Evolutionary conservation across 2,888 invertebrate species (phyloP), one percentile per base, ranked within the genome.

Genomic region (Callosobruchus maculatus): DNA sequence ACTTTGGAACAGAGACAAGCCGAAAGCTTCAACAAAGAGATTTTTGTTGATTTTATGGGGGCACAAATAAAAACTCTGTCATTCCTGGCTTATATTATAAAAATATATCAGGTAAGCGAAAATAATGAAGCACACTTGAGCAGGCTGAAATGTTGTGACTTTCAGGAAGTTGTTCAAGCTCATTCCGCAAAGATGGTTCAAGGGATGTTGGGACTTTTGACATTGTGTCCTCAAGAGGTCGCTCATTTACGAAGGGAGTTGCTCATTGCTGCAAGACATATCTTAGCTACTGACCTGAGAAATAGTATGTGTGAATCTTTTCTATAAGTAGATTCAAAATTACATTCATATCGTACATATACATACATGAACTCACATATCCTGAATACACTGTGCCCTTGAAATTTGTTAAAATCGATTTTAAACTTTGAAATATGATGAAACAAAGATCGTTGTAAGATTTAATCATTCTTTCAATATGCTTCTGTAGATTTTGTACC

Each of bases 21-120:
- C 69, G 93, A 94, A 20, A 91, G 91, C 72, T 97, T 97, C 85
- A 97, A 97, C 88, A 97, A 96, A 84, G 98, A 98, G 88, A 94
- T 99, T n/a, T 97, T 97, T 88, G 98, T 98, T 0, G 99, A 99
- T 86, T 99, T 99, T 84, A 97, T 98, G 93, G 97, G 97, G 0
- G 98, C 98, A 0, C 99, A 99, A 89, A 97, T 99, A 74, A 99
- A 99, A 87, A 97, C 98, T 0, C 88, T 99, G 7, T 98, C 98
- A 0, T 99, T 99, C 85, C 88, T 99, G 74, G 99, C 98, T 0
- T 99, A 98, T 83, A 97, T 99, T 75, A 97, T 98, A 71, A 92
- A 96, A 82, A 93, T 96, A 77, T 94, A 95, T 84, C 49, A 49
- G 26, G 26, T 94, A 96, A n/a, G n/a, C n/a, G n/a, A n/a, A n/a